Conservation (phyloP, 2,797 vertebrate species). For the Sparus aurata region DNA sequence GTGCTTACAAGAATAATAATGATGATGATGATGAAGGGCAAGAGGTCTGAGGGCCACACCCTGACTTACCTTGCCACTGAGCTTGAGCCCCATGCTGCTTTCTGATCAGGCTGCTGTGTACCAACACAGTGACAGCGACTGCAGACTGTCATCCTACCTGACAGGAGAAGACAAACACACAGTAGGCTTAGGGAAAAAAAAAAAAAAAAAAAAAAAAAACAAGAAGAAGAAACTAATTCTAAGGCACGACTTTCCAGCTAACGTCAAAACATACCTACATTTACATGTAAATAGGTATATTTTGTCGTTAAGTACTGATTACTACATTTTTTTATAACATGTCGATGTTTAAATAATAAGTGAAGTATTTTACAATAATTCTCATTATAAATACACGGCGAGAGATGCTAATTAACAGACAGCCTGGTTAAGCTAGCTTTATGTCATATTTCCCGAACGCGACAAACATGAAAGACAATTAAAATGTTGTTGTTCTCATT, state of each 20-base stretch:
- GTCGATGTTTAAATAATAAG: neutral
- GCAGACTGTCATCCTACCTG: slow-evolving; percentile 75
- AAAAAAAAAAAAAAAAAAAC: no score
- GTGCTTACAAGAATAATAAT: neutral
- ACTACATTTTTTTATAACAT: neutral
- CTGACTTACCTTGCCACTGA: slow-evolving; percentile 80
- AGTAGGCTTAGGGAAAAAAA: no score
- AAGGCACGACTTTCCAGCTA: neutral
- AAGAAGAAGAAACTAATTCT: no score
- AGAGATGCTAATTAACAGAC: neutral
- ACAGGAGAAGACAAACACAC: neutral
- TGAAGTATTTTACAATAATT: neutral
- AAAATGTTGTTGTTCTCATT: slow-evolving; percentile 3
- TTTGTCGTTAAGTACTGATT: no score
- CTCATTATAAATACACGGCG: accelerated
- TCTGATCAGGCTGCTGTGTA: slow-evolving; percentile 56
- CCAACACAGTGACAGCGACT: slow-evolving; percentile 39
- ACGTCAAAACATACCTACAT: neutral
- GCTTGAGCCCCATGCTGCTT: slow-evolving; percentile 82
- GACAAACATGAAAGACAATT: neutral
- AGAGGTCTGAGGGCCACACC: slow-evolving; percentile 26
- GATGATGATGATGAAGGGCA: neutral
- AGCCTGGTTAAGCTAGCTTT: neutral
- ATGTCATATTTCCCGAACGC: neutral
- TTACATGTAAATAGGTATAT: accelerated